Evolutionary conservation across 2,888 invertebrate species (phyloP), one percentile per base, ranked within the genome.

Genomic region (Noctua fimbriata): DNA sequence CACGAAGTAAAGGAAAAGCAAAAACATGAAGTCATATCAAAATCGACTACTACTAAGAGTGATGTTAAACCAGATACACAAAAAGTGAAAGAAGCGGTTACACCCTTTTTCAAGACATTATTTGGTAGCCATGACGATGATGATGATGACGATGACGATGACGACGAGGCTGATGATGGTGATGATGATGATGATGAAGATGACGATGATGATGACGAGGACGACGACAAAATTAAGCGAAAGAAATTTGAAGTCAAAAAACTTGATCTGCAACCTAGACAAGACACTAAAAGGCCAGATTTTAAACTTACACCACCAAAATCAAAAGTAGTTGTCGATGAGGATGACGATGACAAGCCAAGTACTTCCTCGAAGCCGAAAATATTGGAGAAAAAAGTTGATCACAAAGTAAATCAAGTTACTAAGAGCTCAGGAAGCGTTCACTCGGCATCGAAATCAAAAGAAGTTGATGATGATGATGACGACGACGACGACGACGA

Each of bases 141-240:
- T 1, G 73, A 78, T 3, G 41, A 66, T 10, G 65, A 65, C 7
- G 24, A 24, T 14, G 66, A 66, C 16, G 24, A 9, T 28, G n/a
- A 44, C 4, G 67, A 44, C 9, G n/a, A n/a, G 3, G 3, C 1
- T 5, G 44, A 44, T 1, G 44, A n/a, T 16, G 81, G 81, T 10
- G 85, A 84, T 47, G 78, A 87, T 9, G 89, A 92, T 10, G 88
- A 90, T 16, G 91, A 92, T 70, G 83, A 44, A 0, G 44, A 67
- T 1, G 67, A 88, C 18, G 77, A 89, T 0, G 87, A 82, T 2
- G 86, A 88, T 71, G 88, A 87, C 16, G 83, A 89, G 1, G 67
- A 60, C 83, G 83, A 58, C 80, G 82, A 79, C 78, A 71, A 87
- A 89, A 79, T 28, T 44, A 44, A 44, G 5, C 70, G 87, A 75